Percentiles rank a stretch among this genome's conserved stretches.
phyloP scores from a whole-genome alignment of 2,888 invertebrate genomes.

The Gastracanthus pulcherrimus region DNA sequence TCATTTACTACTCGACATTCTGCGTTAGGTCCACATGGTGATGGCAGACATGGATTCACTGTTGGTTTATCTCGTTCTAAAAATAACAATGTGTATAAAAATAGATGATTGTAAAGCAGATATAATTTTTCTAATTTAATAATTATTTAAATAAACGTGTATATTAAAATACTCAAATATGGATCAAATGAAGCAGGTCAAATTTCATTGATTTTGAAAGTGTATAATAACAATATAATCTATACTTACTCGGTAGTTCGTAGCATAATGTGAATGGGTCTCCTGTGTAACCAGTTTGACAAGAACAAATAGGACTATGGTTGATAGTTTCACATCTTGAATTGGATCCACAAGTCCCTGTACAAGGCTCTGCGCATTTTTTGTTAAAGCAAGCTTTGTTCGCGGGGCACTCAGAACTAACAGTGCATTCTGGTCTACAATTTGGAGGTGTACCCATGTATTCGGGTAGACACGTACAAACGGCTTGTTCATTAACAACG shows the following conservation, averaged over 20 bases:
- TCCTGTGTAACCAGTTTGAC: constrained; percentile 85
- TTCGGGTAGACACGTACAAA: constrained; percentile 85
- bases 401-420: constrained; percentile 87
- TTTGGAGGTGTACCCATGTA: constrained; percentile 87
- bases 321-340: constrained; percentile 89
- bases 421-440: constrained; percentile 89
- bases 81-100: background rate
- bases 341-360: constrained; percentile 87
- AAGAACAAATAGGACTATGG: constrained; percentile 90
- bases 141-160: background rate
- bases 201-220: background rate
- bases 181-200: too few species aligned
- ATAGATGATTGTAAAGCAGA: too few species aligned
- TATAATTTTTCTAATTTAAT: too few species aligned
- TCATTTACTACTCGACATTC: constrained; percentile 79
- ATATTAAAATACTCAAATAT: background rate
- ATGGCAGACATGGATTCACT: constrained; percentile 79
- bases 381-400: constrained; percentile 87
- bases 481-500: constrained; percentile 83
- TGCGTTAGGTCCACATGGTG: constrained; percentile 80
- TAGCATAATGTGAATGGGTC: constrained; percentile 85
- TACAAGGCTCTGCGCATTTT: constrained; percentile 89
- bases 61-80: background rate
- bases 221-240: background rate
- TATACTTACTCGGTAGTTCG: constrained; percentile 78